Evolutionary conservation across 2,888 invertebrate genomes (phyloP), one percentile per base, ranked within the genome.

Genomic region (Magallana nippona): DNA sequence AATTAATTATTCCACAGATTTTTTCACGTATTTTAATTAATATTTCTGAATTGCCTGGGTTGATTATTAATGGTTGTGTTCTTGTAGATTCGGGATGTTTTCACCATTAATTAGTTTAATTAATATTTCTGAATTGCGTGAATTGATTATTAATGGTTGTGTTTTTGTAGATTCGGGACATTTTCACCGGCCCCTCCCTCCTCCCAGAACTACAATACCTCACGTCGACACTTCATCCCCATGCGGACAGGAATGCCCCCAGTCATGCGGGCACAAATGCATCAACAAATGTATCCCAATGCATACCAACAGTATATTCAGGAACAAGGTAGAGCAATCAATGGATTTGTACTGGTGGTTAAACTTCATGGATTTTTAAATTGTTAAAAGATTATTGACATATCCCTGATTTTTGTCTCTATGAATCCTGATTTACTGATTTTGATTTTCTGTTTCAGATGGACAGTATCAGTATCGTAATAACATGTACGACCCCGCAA

Each of bases 231-330:
- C 19, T 83, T 81, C 79, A 81, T 79, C 13, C 58, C 82, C n/a
- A 85, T 85, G 79, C 85, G 85, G 22, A 83, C 85, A 32, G 85
- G 85, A 27, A 83, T 85, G 85, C 79, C 78, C 22, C 82, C 82
- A 44, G 79, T 78, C 60, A 82, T 82, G 60, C 79, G 82, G 80
- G 63, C 71, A 27, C 79, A 82, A n/a, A 82, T 80, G 57, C 79
- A 79, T 77, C 84, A 80, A 79, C 80, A 78, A 60, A 44, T 63
- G 19, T 60, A 82, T 58, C 58, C 62, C 57, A 78, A 82, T n/a
- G 63, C 81, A 19, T 82, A 85, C 60, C 82, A 82, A 22, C 84
- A 85, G 58, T 82, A 82, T 62, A 44, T 79, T 44, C 78, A 82
- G n/a, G 71, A 82, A 62, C 55, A 55, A 78, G 78, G 57, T 80